A percentile compares a stretch with the other conserved stretches of the same genome.
Evolutionary conservation across 2,113 vertebrate species (phyloP).

Genomic region (Mus musculus): DNA sequence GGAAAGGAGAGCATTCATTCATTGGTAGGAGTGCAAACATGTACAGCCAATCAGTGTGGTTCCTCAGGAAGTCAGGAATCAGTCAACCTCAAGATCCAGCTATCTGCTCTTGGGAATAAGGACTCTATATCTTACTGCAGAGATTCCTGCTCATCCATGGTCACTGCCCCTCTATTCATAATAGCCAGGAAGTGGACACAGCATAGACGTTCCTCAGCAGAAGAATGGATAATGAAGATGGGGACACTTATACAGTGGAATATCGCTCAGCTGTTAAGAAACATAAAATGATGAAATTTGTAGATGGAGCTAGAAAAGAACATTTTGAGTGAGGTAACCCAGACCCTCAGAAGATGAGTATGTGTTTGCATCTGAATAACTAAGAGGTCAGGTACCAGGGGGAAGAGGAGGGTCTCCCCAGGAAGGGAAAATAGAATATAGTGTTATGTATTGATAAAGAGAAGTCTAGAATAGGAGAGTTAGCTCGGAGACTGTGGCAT

Average conservation of each 20-base stretch:
- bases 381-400: not conserved
- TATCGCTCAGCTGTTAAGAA: not conserved
- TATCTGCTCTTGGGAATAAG: not conserved
- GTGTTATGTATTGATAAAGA: no score
- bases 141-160: not conserved
- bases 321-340: not conserved
- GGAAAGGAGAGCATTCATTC: not conserved
- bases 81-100: not conserved
- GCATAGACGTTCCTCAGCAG: not conserved
- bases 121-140: not conserved
- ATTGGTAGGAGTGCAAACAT: not conserved
- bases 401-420: not conserved
- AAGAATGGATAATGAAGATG: not conserved
- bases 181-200: not conserved
- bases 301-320: not conserved
- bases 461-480: not conserved
- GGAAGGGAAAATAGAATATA: not conserved
- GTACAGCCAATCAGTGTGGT: no score
- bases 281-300: not conserved
- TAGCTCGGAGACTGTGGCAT: not conserved
- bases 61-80: not conserved
- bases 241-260: not conserved
- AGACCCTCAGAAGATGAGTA: not conserved
- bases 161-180: not conserved
- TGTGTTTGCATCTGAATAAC: not conserved